phyloP scores from a whole-genome alignment of 2,888 invertebrate genomes.

The Drosophila borealis region DNA sequence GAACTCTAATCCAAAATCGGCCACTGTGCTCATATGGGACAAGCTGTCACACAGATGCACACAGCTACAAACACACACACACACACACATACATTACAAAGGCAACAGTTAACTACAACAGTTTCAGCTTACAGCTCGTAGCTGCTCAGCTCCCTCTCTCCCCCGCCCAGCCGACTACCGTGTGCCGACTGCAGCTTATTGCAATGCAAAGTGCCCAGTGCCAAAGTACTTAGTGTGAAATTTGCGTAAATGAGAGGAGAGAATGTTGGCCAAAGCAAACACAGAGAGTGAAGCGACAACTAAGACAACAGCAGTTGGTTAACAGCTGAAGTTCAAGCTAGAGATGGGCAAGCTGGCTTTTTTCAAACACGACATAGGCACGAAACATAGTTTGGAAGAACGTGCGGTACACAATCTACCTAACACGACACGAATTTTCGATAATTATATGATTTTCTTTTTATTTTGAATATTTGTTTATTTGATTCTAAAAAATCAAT shows the following conservation, averaged over 20 bases:
- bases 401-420: too few relatives aligned
- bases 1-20: neutral
- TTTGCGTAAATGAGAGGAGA: constrained; percentile 62
- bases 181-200: constrained; percentile 33
- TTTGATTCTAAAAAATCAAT: too few relatives aligned
- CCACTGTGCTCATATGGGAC: constrained; percentile 5
- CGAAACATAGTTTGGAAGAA: too few relatives aligned
- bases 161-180: constrained; percentile 1
- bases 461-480: too few relatives aligned
- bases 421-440: too few relatives aligned
- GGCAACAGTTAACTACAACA: constrained; percentile 36
- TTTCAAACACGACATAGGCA: too few relatives aligned
- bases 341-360: neutral
- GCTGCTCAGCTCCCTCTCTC: constrained; percentile 1
- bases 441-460: too few relatives aligned
- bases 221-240: constrained; percentile 64
- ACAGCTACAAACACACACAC: neutral
- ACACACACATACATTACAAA: neutral
- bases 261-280: constrained; percentile 35
- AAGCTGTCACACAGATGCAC: constrained; percentile 8
- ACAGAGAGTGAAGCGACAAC: neutral
- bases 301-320: constrained; percentile 20
- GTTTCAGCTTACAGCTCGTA: constrained; percentile 52
- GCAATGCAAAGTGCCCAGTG: constrained; percentile 46
- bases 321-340: constrained; percentile 13